Evolutionary conservation across 2,797 vertebrate genomes (phyloP).

Genomic region (Pristis pectinata): DNA sequence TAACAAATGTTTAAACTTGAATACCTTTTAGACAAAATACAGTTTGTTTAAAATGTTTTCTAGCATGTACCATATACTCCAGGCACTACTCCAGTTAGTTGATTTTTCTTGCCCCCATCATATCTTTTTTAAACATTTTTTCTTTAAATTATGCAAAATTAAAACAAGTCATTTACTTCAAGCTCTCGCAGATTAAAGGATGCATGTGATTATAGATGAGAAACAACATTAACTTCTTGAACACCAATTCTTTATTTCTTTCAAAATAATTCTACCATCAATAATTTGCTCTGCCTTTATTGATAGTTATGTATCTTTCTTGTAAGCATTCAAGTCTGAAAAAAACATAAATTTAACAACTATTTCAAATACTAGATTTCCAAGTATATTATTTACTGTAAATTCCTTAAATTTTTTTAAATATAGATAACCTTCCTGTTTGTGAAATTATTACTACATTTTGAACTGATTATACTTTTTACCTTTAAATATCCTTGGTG

Average conservation of each 20-base stretch:
- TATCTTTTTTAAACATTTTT: not conserved
- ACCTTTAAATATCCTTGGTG: not conserved
- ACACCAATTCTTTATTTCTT: not conserved
- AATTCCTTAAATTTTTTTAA: not conserved
- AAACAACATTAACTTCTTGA: not conserved
- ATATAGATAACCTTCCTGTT: not conserved
- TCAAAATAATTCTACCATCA: not conserved
- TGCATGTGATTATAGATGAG: not conserved
- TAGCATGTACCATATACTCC: not conserved
- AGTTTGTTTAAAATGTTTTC: not conserved
- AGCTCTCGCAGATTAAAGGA: not conserved
- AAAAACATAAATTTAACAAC: not conserved
- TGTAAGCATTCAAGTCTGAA: not conserved
- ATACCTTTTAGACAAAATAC: not conserved
- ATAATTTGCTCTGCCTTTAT: not conserved
- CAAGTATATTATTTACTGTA: not conserved
- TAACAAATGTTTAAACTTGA: slow-evolving; percentile 4
- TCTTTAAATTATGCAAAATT: not conserved
- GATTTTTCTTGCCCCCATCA: not conserved
- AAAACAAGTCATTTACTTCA: not conserved
- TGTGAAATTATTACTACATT: not conserved
- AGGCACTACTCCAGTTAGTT: too few relatives aligned
- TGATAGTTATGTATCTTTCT: not conserved
- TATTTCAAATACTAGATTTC: not conserved
- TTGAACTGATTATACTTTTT: too few relatives aligned